Evolutionary conservation across 2,888 invertebrate species (phyloP).

Genomic region (Apodemia duryi): DNA sequence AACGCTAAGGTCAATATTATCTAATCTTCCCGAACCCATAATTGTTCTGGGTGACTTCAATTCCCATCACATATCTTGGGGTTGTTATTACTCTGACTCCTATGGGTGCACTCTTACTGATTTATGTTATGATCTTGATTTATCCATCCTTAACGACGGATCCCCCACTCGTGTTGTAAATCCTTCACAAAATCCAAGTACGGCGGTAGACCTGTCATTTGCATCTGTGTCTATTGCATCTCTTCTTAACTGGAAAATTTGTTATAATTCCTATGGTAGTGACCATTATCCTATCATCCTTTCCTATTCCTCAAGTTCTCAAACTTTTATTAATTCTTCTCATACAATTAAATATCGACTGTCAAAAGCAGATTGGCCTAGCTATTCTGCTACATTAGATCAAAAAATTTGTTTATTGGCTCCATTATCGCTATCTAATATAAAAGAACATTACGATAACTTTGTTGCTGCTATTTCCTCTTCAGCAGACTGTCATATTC

Average conservation of each 20-base stretch:
- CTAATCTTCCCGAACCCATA: too few relatives aligned
- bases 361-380: constrained; percentile 16
- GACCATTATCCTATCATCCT: constrained; percentile 26
- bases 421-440: constrained; percentile 17
- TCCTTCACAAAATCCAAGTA: constrained; percentile 21
- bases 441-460: background rate
- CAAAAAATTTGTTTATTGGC: background rate
- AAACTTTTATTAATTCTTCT: background rate
- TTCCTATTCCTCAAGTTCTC: background rate
- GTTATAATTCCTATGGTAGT: constrained; percentile 21
- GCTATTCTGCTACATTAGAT: background rate
- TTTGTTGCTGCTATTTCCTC: background rate
- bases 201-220: constrained; percentile 22
- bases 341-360: constrained; percentile 20
- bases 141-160: constrained; percentile 19
- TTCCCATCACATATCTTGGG: too few relatives aligned
- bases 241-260: constrained; percentile 12
- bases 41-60: too few relatives aligned
- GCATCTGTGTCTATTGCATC: constrained; percentile 23
- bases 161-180: constrained; percentile 17
- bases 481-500: constrained; percentile 1
- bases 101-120: too few relatives aligned
- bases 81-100: too few relatives aligned
- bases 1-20: too few relatives aligned
- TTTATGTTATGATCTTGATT: too few relatives aligned